phyloP scores from a whole-genome alignment of 2,888 invertebrate species.

The Boloria selene region DNA sequence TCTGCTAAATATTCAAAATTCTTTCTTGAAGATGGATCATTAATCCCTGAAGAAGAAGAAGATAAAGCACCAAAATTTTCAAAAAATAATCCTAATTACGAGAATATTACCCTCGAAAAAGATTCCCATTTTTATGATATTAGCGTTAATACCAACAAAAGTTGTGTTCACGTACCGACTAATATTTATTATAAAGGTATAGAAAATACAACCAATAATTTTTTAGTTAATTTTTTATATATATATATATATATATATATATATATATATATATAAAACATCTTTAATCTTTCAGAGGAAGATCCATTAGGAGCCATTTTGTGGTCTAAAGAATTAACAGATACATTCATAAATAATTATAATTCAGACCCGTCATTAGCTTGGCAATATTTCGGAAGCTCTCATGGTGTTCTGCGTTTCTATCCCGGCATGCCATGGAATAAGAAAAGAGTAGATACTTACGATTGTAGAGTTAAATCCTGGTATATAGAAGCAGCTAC shows the following conservation, averaged over 20 bases:
- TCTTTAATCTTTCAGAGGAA: constrained; percentile 57
- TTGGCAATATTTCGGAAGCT: constrained; percentile 99
- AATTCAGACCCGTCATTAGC: constrained; percentile 93
- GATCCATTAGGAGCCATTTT: constrained; percentile 82
- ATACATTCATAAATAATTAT: constrained; percentile 92
- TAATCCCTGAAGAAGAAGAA: constrained; percentile 29
- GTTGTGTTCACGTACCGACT: constrained; percentile 96
- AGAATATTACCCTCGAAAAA: constrained; percentile 83
- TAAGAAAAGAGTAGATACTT: constrained; percentile 84
- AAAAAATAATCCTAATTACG: constrained; percentile 68
- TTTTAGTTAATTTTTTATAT: not conserved
- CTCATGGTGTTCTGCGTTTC: constrained; percentile 94
- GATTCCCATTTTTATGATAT: constrained; percentile 94
- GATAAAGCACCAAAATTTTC: constrained; percentile 59
- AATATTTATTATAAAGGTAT: constrained; percentile 93
- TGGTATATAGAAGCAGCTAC: constrained; percentile 99
- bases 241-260: not conserved
- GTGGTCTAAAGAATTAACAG: constrained; percentile 94
- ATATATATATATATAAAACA: not conserved
- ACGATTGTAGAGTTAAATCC: constrained; percentile 95
- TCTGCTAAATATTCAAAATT: constrained; percentile 90
- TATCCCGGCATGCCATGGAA: constrained; percentile 93
- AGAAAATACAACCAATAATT: not conserved
- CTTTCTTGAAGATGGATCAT: constrained; percentile 51
- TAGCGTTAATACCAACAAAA: constrained; percentile 88